phyloP scores from a whole-genome alignment of 2,888 invertebrate species.

The Chromoteleia sp. region DNA sequence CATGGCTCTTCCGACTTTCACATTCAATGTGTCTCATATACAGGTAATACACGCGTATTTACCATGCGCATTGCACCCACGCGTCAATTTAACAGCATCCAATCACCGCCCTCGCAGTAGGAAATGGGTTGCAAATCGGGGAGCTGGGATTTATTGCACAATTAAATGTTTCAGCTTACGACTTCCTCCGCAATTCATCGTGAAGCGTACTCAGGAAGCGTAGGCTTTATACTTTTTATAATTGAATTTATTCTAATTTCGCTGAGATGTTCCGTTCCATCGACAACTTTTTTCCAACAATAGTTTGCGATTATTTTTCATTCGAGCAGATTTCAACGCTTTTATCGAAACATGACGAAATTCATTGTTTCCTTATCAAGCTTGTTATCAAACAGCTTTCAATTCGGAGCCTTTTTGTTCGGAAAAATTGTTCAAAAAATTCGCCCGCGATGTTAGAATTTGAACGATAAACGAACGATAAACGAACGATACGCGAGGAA shows the following conservation, averaged over 20 bases:
- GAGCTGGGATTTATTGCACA: slow-evolving; percentile 84
- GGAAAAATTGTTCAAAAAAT: no score
- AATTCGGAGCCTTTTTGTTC: no score
- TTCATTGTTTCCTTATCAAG: no score
- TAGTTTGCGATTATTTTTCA: not conserved
- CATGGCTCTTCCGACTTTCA: slow-evolving; percentile 81
- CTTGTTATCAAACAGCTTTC: no score
- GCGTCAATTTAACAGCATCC: slow-evolving; percentile 81
- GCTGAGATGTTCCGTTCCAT: slow-evolving; percentile 43
- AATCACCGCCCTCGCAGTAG: slow-evolving; percentile 83
- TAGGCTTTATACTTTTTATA: slow-evolving; percentile 67
- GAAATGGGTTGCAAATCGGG: slow-evolving; percentile 84
- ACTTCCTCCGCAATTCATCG: slow-evolving; percentile 77
- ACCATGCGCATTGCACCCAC: slow-evolving; percentile 79
- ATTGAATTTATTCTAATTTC: slow-evolving; percentile 68
- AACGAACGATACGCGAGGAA: no score
- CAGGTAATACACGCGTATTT: slow-evolving; percentile 75
- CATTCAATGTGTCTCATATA: slow-evolving; percentile 77
- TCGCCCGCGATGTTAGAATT: no score
- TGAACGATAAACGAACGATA: no score
- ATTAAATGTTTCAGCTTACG: slow-evolving; percentile 81
- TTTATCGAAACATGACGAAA: not conserved
- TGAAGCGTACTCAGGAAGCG: slow-evolving; percentile 69
- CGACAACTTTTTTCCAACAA: slow-evolving; percentile 25
- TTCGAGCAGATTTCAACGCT: not conserved